Conservation (phyloP, 2,113 vertebrate genomes). For the Carettochelys insculpta region DNA sequence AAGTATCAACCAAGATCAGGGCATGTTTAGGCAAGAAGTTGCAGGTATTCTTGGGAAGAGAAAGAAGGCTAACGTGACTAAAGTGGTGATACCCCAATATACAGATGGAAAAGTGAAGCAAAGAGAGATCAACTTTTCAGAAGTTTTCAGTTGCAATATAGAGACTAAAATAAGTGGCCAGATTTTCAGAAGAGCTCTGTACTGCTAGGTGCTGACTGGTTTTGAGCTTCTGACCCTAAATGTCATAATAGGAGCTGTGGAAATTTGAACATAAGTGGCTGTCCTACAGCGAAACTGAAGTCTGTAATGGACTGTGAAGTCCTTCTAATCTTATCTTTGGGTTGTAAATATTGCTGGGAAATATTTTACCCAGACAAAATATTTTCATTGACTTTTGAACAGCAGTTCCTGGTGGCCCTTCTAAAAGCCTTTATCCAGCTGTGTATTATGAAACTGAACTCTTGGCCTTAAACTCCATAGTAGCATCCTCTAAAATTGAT, state of each 20-base stretch:
- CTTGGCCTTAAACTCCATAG: constrained; percentile 32
- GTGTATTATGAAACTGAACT: constrained; percentile 33
- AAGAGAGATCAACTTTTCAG: background rate
- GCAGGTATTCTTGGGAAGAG: background rate
- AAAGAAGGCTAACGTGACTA: background rate
- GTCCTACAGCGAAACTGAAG: too few relatives aligned
- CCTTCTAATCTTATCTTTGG: background rate
- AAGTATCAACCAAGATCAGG: background rate
- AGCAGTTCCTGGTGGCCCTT: background rate
- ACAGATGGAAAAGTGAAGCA: background rate
- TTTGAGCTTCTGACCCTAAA: background rate
- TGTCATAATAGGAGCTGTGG: rapidly evolving
- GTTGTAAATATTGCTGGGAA: constrained; percentile 23
- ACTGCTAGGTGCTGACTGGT: background rate
- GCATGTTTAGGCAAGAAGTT: background rate
- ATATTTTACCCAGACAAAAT: constrained; percentile 43
- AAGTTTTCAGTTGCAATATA: background rate
- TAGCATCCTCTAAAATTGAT: constrained; percentile 35
- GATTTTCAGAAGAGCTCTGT: background rate
- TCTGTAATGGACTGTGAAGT: background rate
- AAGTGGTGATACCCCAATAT: background rate
- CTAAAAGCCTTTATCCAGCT: constrained; percentile 1
- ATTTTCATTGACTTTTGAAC: constrained; percentile 4
- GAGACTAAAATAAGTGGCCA: background rate
- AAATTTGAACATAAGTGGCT: background rate